A percentile compares a stretch with the other conserved stretches of the same genome.
Conservation (phyloP, 2,113 vertebrate species). For the Pseudorasbora parva region DNA sequence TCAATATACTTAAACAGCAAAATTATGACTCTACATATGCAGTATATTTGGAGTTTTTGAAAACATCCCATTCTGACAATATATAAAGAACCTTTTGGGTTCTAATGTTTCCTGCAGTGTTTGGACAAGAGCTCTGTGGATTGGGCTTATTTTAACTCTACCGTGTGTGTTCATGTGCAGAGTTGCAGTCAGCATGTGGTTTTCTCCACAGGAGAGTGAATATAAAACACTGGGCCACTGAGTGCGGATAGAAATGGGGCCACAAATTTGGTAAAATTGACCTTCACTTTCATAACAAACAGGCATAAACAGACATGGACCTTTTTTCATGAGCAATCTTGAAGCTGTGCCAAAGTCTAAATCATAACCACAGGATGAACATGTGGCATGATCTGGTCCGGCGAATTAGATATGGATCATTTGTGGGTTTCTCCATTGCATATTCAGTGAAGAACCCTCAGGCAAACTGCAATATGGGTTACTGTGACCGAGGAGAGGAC, state of each 20-base stretch:
- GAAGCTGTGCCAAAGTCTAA: background rate
- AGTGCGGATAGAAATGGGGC: background rate
- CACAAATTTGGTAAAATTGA: slow-evolving; percentile 19
- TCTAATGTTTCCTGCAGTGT: background rate
- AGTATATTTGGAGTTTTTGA: slow-evolving; percentile 1
- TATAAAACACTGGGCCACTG: slow-evolving; percentile 12
- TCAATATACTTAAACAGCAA: too few relatives aligned
- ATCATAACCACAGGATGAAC: background rate
- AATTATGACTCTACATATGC: too few relatives aligned
- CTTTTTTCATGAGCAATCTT: background rate
- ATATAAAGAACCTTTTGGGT: background rate
- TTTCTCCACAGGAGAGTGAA: background rate
- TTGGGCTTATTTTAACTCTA: background rate
- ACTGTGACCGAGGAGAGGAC: background rate
- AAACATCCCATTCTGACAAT: background rate
- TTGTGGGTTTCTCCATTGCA: background rate
- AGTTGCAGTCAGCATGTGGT: background rate
- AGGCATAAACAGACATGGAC: background rate
- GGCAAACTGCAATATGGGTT: slow-evolving; percentile 20
- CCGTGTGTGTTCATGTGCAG: background rate
- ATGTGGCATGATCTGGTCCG: slow-evolving; percentile 11
- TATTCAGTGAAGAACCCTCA: slow-evolving; percentile 23
- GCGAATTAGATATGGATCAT: slow-evolving; percentile 48
- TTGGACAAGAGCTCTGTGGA: background rate
- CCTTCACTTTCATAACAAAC: background rate